Conservation (phyloP, 2,888 invertebrate genomes). For the Melanostoma scalare region DNA sequence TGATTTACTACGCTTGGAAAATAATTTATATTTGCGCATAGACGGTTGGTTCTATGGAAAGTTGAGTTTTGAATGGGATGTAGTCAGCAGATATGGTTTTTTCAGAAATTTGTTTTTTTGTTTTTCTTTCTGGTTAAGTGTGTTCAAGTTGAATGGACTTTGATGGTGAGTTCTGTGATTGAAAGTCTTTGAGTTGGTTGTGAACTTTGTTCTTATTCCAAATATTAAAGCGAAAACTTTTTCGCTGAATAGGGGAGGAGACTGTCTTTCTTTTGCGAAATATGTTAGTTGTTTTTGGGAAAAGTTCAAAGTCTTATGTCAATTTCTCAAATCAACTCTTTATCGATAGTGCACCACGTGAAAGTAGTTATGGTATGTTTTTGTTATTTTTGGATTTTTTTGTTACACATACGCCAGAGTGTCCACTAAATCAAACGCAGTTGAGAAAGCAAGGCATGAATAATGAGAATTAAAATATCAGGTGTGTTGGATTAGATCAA, state of each 20-base stretch:
- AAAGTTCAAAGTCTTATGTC: no score
- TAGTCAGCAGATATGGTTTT: slow-evolving; percentile 18
- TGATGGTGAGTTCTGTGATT: slow-evolving; percentile 8
- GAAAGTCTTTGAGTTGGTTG: slow-evolving; percentile 8
- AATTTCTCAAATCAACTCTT: no score
- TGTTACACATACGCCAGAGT: slow-evolving; percentile 14
- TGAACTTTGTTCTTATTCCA: slow-evolving; percentile 2
- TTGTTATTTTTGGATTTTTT: not conserved
- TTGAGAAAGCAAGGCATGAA: not conserved
- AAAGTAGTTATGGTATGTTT: not conserved
- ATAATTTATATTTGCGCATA: slow-evolving; percentile 50
- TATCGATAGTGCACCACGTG: no score
- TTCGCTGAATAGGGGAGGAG: not conserved
- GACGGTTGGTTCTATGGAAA: slow-evolving; percentile 7
- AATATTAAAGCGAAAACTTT: slow-evolving; percentile 14
- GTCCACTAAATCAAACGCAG: not conserved
- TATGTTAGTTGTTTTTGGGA: not conserved
- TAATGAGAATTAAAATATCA: slow-evolving; percentile 4
- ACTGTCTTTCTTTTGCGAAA: not conserved
- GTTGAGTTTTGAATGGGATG: slow-evolving; percentile 52
- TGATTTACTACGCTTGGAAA: slow-evolving; percentile 60
- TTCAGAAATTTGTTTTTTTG: slow-evolving; percentile 26
- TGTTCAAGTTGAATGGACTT: slow-evolving; percentile 44
- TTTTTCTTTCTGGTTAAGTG: not conserved
- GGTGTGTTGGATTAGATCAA: no score